These are phyloP conservation scores for Pachydiplax longipennis DNA, from an alignment of 2,888 invertebrate genomes.

Conservation along the genomic window DNA sequence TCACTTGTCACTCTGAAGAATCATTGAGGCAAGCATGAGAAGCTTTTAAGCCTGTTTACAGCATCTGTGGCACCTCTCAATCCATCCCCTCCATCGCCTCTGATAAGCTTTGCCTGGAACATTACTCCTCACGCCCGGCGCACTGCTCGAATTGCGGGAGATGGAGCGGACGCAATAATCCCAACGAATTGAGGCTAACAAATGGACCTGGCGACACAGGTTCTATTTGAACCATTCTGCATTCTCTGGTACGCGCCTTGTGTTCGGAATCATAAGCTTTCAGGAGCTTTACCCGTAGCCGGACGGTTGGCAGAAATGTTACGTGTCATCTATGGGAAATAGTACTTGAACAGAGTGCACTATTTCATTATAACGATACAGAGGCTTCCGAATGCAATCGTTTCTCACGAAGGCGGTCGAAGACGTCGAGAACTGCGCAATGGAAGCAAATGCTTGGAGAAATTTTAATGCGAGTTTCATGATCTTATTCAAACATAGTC, in stretches of 20 bases:
- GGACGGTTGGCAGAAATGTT: too few species aligned
- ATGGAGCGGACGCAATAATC: neutral
- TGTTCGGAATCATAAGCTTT: neutral
- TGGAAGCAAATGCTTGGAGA: too few species aligned
- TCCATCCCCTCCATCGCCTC: neutral
- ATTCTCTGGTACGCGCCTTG: neutral
- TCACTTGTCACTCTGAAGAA: neutral
- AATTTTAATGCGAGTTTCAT: too few species aligned
- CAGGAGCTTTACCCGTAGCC: neutral
- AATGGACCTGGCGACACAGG: neutral
- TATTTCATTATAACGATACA: too few species aligned
- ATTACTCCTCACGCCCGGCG: neutral
- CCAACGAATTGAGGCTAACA: neutral
- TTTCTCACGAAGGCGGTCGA: too few species aligned
- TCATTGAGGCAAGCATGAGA: neutral
- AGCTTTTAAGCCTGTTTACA: conserved; percentile 1
- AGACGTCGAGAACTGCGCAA: too few species aligned
- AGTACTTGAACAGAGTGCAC: too few species aligned
- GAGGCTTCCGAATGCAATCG: too few species aligned
- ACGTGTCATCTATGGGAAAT: too few species aligned
- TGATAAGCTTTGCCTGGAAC: neutral
- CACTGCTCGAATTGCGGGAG: neutral
- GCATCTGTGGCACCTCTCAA: neutral
- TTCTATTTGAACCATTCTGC: neutral
- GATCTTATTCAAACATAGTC: too few species aligned